Percentiles rank a stretch among this genome's conserved stretches.
Evolutionary conservation across 2,113 vertebrate genomes (phyloP).

Genomic region (Oncorhynchus mykiss): DNA sequence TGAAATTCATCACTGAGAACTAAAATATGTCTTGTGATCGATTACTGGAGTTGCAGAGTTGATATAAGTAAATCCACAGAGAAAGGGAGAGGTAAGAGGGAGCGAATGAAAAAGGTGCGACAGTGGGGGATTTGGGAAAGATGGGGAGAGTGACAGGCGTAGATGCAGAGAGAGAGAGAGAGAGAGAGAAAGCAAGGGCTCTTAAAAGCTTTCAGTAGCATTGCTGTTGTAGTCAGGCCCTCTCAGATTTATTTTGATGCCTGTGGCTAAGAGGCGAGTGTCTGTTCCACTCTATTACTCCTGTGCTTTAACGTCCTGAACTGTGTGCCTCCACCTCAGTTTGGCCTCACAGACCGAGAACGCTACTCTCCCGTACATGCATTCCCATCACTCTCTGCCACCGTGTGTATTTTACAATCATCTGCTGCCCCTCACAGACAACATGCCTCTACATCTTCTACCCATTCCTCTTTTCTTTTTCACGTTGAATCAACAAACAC

Average conservation of each 20-base stretch:
- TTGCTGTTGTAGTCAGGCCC: slow-evolving; percentile 12
- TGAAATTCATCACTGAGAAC: too few relatives aligned
- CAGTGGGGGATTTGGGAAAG: not conserved
- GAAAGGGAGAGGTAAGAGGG: not conserved
- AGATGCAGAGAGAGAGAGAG: not conserved
- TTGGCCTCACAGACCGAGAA: not conserved
- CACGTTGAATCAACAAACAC: not conserved
- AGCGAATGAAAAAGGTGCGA: not conserved
- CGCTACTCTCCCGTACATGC: not conserved
- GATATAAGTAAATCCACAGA: not conserved
- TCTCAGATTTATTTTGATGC: slow-evolving; percentile 14
- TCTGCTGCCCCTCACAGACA: too few relatives aligned
- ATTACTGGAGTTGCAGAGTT: not conserved
- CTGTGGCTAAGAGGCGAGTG: slow-evolving; percentile 1
- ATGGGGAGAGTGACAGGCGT: not conserved
- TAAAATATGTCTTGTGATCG: not conserved
- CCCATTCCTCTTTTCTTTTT: not conserved
- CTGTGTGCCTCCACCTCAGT: not conserved
- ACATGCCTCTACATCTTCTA: not conserved
- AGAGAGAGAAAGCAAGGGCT: not conserved
- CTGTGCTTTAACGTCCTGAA: slow-evolving; percentile 7
- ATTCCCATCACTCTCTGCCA: not conserved
- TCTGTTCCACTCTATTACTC: slow-evolving; percentile 11
- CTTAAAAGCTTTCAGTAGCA: slow-evolving; percentile 12
- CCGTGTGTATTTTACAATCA: not conserved